Evolutionary conservation across 2,113 vertebrate species (phyloP), one percentile per base, ranked within the genome.

Genomic region (Formicarius rufipectus): DNA sequence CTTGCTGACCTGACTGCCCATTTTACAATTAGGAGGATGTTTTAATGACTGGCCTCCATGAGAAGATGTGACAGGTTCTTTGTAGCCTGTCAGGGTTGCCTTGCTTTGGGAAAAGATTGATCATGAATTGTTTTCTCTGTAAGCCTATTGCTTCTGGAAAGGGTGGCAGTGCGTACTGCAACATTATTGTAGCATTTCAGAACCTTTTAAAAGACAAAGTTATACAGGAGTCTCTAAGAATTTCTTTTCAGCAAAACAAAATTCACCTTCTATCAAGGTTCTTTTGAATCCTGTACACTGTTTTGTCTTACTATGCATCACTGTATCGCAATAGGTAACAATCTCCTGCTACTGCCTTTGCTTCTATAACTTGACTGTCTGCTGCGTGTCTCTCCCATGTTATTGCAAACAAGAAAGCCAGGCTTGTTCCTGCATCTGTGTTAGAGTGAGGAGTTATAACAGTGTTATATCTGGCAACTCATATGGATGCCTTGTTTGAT

Each of bases 381-480:
- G 80, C 58, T 82, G 40, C 23, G 2, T 10, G 84, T 79, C 93
- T 91, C 66, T 93, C 62, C 72, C 64, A 30, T 93, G 85, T 19
- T 86, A 37, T 4, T 59, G 64, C 25, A 90, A 74, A 95, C 0
- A 11, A 93, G 60, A 88, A 95, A 86, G 64, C 30, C 82, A 94
- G 56, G 35, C 60, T 77, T 90, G 64, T 92, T 87, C 87, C 95
- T 90, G 79, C 92, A 92, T 88, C 87, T 90, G 52, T 92, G 88
- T 72, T 95, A 81, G 89, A 92, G 44, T 75, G 79, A 96, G 62
- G 80, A 84, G 72, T 56, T 75, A 25, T 49, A 90, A 81, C 59
- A 55, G 39, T 90, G 84, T 95, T 72, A 35, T n/a, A 88, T 84
- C 63, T 94, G 92, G 96, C 88, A 96, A 92, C 64, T 96, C 83